Evolutionary conservation across 2,797 vertebrate genomes (phyloP).

Genomic region (Halcyon leucocephala): DNA sequence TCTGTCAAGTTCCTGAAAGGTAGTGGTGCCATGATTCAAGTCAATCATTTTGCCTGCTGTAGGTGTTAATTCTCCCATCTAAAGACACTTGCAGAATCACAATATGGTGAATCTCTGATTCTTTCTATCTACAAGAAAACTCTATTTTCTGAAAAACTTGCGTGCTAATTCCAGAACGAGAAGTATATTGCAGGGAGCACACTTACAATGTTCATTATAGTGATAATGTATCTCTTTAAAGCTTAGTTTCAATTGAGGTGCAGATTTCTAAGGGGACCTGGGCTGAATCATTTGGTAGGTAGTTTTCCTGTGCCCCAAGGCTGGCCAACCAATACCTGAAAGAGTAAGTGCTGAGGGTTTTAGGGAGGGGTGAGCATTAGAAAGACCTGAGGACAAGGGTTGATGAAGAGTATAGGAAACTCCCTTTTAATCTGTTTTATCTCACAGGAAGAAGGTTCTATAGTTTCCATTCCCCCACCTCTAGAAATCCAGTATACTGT

Average conservation of each 20-base stretch:
- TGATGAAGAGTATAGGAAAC: neutral
- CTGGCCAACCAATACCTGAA: neutral
- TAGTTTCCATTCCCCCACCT: neutral
- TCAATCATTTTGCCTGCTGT: slow-evolving; percentile 58
- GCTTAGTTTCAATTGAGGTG: neutral
- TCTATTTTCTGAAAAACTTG: neutral
- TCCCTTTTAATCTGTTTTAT: neutral
- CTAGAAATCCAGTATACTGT: neutral
- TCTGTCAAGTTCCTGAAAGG: slow-evolving; percentile 60
- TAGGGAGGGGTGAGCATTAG: neutral
- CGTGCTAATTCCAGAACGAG: neutral
- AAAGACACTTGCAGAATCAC: slow-evolving; percentile 3
- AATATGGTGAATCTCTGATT: neutral
- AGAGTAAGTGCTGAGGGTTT: neutral
- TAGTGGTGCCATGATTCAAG: slow-evolving; percentile 43
- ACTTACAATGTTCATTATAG: neutral
- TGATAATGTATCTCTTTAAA: neutral
- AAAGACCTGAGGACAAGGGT: neutral
- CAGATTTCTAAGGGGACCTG: neutral
- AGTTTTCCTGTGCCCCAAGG: neutral
- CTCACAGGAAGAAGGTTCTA: neutral
- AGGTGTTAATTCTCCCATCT: slow-evolving; percentile 41
- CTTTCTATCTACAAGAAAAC: neutral
- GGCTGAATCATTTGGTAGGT: neutral
- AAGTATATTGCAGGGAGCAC: neutral